Conservation (phyloP, 1,140 invertebrate species). For the Drosophila ironensis region DNA sequence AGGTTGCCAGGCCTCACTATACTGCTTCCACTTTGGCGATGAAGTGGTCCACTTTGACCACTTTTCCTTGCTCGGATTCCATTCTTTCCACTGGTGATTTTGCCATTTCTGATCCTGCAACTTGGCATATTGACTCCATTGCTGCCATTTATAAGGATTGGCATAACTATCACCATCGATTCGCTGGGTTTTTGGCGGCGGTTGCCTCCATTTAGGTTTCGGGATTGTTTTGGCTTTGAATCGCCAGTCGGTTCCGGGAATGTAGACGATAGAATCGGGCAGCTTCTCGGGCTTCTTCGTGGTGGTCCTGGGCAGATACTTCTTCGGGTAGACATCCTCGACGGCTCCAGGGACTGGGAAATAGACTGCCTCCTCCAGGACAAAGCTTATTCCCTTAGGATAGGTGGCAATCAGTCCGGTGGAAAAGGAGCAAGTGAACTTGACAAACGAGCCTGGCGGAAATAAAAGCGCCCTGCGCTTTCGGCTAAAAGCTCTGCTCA, state of each 20-base stretch:
- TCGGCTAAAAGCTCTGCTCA: slow-evolving; percentile 47
- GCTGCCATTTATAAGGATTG: slow-evolving; percentile 55
- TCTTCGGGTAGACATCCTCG: slow-evolving; percentile 64
- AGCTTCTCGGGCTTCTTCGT: slow-evolving; percentile 41
- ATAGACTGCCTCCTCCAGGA: slow-evolving; percentile 63
- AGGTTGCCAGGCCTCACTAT: background rate
- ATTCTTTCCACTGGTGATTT: background rate
- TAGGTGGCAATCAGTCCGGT: slow-evolving; percentile 54
- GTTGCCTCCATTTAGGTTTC: slow-evolving; percentile 43
- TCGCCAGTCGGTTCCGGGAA: slow-evolving; percentile 67
- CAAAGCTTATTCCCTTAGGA: slow-evolving; percentile 62
- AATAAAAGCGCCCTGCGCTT: slow-evolving; percentile 60
- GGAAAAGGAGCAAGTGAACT: slow-evolving; percentile 57
- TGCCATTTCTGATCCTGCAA: slow-evolving; percentile 27
- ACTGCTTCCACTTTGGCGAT: slow-evolving; percentile 1
- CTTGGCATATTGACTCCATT: slow-evolving; percentile 36
- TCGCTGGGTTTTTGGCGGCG: slow-evolving; percentile 48
- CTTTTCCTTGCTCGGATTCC: slow-evolving; percentile 2
- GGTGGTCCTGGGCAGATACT: slow-evolving; percentile 51
- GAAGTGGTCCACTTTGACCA: slow-evolving; percentile 48
- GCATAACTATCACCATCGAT: slow-evolving; percentile 39
- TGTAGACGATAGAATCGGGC: slow-evolving; percentile 44
- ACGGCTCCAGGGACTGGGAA: slow-evolving; percentile 56
- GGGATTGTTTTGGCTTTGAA: slow-evolving; percentile 63
- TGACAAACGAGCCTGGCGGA: slow-evolving; percentile 57